Percentiles rank a stretch among this genome's conserved stretches.
Evolutionary conservation across 30 jellyfish, hydroid and myxozoan genomes (phyloP).

Genomic region (Morbakka virulenta): DNA sequence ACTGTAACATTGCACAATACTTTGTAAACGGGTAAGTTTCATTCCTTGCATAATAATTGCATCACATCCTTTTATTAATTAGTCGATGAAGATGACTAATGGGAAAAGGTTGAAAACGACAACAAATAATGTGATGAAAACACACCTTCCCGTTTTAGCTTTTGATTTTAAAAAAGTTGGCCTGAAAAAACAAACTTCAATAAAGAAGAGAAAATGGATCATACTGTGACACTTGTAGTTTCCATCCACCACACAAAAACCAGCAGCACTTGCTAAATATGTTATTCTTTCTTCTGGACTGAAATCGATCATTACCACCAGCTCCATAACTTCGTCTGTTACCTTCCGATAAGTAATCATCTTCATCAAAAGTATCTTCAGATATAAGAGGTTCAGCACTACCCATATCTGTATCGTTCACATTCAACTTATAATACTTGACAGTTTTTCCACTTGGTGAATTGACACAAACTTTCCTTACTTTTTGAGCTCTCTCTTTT

Average conservation of each 20-base stretch:
- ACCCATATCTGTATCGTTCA: conserved; percentile 17
- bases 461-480: background rate
- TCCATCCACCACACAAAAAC: conserved; percentile 89
- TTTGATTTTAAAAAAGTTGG: too few relatives aligned
- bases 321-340: conserved; percentile 75
- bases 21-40: too few relatives aligned
- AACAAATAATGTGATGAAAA: too few relatives aligned
- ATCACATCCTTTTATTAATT: too few relatives aligned
- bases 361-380: conserved; percentile 72
- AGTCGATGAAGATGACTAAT: too few relatives aligned
- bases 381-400: conserved; percentile 57
- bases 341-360: conserved; percentile 92
- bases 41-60: too few relatives aligned
- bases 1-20: too few relatives aligned
- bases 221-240: background rate
- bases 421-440: background rate
- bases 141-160: too few relatives aligned
- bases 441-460: background rate
- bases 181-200: too few relatives aligned
- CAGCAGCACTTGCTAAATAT: conserved; percentile 77
- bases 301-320: conserved; percentile 14
- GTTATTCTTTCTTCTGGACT: conserved; percentile 43
- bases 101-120: too few relatives aligned
- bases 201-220: too few relatives aligned
- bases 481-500: background rate